Base-by-base conservation (phyloP, 2,113 vertebrate genomes). In the Cyanistes caeruleus region DNA sequence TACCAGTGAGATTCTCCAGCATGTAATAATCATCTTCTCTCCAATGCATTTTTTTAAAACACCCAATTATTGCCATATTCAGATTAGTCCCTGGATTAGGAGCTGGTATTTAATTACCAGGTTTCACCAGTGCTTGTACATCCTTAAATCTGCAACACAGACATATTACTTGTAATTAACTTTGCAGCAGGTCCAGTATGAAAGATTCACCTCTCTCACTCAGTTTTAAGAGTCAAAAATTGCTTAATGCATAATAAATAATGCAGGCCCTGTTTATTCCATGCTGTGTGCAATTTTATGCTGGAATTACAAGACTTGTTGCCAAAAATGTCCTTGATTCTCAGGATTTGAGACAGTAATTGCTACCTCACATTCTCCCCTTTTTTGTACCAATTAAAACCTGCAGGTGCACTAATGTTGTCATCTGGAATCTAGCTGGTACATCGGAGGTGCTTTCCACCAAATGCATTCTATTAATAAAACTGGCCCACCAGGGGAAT, bases 331-430 rank as follows among this genome's bases (percentile, higher is more conserved):
- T 84, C 83, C 77, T 82, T 77, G 76, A 76, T 84, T 92, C 64
- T 81, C 5, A 0, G 48, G 67, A 84, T 89, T 83, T 0, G 0
- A 87, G 76, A 93, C 55, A 84, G 55, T 94, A 94, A 91, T 73
- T 95, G 72, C 78, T 79, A 88, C 78, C 80, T 91, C 87, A 53
- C 43, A 82, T 39, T 91, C 46, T 85, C 72, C 41, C 68, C 78
- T 63, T 95, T 90, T 94, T 58, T 86, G 63, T 58, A 77, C 87
- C 94, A 95, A 94, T 97, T 97, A 96, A 95, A 96, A 87, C 52
- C 60, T 91, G 91, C 94, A 96, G 93, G 94, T 96, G 91, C 88
- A 92, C 59, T 81, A 25, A 77, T 46, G n/a, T 8, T 91, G 62
- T 95, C 84, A 91, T 85, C 86, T 91, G 86, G 70, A 95, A 76